A percentile compares a stretch with the other conserved stretches of the same genome.
Evolutionary conservation across 30 jellyfish, hydroid and myxozoan species (phyloP).

Genomic region (Cassiopea andromeda): DNA sequence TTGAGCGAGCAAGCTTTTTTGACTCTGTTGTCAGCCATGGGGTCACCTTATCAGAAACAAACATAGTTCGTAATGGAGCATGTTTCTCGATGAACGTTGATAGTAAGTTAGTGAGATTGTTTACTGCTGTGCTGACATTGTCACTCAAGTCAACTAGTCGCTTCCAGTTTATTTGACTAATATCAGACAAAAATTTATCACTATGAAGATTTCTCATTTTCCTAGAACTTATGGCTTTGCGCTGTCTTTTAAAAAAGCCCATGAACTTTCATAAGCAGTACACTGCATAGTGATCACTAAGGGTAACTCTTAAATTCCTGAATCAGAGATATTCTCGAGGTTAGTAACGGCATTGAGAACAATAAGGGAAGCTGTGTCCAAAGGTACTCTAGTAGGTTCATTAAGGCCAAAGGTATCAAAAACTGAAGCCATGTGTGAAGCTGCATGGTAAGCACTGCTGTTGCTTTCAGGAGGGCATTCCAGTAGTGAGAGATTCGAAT

Average conservation of each 20-base stretch:
- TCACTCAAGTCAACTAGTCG: conserved; percentile 31
- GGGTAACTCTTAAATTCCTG: conserved; percentile 36
- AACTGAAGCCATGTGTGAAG: conserved; percentile 58
- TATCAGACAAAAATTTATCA: background rate
- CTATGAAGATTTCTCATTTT: conserved; percentile 42
- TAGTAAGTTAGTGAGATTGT: background rate
- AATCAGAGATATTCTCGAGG: conserved; percentile 45
- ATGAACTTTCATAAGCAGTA: conserved; percentile 40
- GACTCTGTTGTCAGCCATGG: conserved; percentile 56
- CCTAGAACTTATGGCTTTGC: conserved; percentile 29
- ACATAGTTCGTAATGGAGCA: conserved; percentile 52
- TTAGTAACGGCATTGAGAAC: conserved; percentile 22
- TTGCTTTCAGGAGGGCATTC: conserved; percentile 37
- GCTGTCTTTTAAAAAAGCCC: conserved; percentile 49
- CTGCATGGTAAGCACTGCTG: conserved; percentile 35
- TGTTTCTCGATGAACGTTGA: conserved; percentile 21
- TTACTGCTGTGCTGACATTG: conserved; percentile 29
- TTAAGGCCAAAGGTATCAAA: conserved; percentile 50
- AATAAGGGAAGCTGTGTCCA: conserved; percentile 43
- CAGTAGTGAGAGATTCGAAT: conserved; percentile 33
- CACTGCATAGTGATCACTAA: conserved; percentile 44
- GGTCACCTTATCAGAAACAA: conserved; percentile 37
- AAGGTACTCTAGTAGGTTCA: conserved; percentile 50
- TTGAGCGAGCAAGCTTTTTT: conserved; percentile 32
- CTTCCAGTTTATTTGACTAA: conserved; percentile 15